These are phyloP conservation scores for Drosophila lacicola DNA, from an alignment of 2,888 invertebrate genomes.

Conservation along the genomic window DNA sequence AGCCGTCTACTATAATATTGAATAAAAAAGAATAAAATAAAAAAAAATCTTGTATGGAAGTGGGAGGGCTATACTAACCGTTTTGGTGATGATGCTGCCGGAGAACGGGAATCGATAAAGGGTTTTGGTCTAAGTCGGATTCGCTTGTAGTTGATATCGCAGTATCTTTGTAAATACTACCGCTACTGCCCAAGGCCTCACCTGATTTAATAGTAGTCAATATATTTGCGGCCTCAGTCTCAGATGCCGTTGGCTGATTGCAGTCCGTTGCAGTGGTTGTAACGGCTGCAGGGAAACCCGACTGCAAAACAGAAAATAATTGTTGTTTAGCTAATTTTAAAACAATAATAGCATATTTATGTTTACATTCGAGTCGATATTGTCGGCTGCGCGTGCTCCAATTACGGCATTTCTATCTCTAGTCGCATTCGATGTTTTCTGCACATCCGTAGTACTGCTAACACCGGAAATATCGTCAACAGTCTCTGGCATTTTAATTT, in stretches of 20 bases:
- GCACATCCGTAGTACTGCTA: constrained; percentile 63
- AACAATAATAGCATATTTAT: not conserved
- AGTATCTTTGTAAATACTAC: constrained; percentile 34
- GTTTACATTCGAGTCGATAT: constrained; percentile 39
- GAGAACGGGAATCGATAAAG: not conserved
- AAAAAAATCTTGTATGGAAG: not conserved
- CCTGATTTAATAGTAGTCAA: constrained; percentile 83
- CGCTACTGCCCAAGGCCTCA: constrained; percentile 47
- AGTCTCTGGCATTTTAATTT: constrained; percentile 9
- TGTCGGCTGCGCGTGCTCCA: constrained; percentile 4
- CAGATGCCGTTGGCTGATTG: constrained; percentile 71
- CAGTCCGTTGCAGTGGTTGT: constrained; percentile 24
- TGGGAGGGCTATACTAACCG: constrained; percentile 40
- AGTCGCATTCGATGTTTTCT: constrained; percentile 5
- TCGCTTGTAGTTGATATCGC: constrained; percentile 37
- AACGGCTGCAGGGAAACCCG: constrained; percentile 10
- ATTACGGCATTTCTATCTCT: not conserved
- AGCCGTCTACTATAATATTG: constrained; percentile 60
- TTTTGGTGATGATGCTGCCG: constrained; percentile 46
- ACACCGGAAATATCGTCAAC: constrained; percentile 61
- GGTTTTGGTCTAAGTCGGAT: constrained; percentile 10
- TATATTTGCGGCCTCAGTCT: constrained; percentile 83
- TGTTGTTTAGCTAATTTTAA: not conserved
- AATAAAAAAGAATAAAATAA: not conserved
- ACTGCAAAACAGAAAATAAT: constrained; percentile 7